Evolutionary conservation across 1,140 invertebrate species (phyloP).

Genomic region (Parapsyche elsis): DNA sequence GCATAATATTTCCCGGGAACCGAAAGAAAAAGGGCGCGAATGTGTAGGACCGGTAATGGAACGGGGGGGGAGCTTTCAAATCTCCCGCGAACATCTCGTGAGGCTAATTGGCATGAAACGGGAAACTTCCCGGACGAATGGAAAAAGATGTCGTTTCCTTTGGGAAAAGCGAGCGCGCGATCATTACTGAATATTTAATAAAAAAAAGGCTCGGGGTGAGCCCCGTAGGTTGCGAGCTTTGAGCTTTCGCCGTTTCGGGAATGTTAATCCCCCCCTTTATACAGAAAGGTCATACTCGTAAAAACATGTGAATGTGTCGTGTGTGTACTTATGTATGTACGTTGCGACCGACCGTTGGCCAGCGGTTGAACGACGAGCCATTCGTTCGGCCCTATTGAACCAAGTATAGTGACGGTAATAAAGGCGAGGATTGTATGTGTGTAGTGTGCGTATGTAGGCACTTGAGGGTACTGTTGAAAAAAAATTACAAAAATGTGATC

Average conservation of each 20-base stretch:
- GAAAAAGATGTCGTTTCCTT: constrained; percentile 12
- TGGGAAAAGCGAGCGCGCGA: not conserved
- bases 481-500: no score
- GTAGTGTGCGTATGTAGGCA: no score
- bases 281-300: not conserved
- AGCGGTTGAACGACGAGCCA: no score
- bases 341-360: no score
- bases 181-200: constrained; percentile 19
- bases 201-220: not conserved
- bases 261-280: not conserved
- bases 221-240: not conserved
- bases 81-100: not conserved
- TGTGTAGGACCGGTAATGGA: not conserved
- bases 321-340: no score
- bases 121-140: not conserved
- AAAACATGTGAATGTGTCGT: no score
- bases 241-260: not conserved
- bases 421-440: no score
- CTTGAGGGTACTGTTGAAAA: no score
- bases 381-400: no score
- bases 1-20: not conserved
- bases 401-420: no score
- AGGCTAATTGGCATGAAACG: constrained; percentile 8
- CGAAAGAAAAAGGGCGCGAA: not conserved
- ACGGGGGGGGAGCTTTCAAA: no score